Evolutionary conservation across 35 echinoderm and acorn worm genomes (phyloP), one percentile per base, ranked within the genome.

Genomic region (Strongylocentrotus purpuratus): DNA sequence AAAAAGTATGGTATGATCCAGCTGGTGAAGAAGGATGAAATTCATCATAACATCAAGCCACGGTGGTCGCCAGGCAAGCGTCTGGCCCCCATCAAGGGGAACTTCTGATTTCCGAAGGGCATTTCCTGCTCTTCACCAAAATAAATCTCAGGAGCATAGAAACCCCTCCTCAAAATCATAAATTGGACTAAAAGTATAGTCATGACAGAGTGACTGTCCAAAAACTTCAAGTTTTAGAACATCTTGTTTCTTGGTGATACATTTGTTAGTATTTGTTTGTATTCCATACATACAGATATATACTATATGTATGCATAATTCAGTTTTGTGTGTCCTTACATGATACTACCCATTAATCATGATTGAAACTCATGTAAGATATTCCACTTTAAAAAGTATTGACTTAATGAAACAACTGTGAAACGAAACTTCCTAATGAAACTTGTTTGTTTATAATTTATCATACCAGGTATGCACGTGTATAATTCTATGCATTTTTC

Each of bases 71-170:
- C 65, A 22, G 52, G 17, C 52, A 59, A 78, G 65, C 65, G 65
- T 78, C 87, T 45, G 87, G 87, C 87, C 87, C 87, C 87, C 33
- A 46, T 25, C 12, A 31, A 31, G 31, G 87, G 87, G 87, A 89
- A 89, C 87, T 28, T 89, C 87, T 89, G 87, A 89, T 89, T 89
- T 89, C 87, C 87, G 45, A 33, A 89, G 87, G 45, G 87, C 87
- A 78, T 78, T 89, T 89, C 87, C 87, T 89, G 87, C 87, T 31
- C 45, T 33, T 46, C 87, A 89, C 87, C 32, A 89, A 89, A 89
- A 89, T 89, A 89, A 89, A 89, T 17, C 87, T 89, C 45, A 89
- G 32, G 65, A 46, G 87, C 87, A 89, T 3, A 46, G 87, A 89
- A 89, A 28, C 87, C 13, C 5, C 20, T 46, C 87, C 87, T 46